Base-by-base conservation (phyloP, 1,140 invertebrate genomes). In the Lamellibrachia luymesi region DNA sequence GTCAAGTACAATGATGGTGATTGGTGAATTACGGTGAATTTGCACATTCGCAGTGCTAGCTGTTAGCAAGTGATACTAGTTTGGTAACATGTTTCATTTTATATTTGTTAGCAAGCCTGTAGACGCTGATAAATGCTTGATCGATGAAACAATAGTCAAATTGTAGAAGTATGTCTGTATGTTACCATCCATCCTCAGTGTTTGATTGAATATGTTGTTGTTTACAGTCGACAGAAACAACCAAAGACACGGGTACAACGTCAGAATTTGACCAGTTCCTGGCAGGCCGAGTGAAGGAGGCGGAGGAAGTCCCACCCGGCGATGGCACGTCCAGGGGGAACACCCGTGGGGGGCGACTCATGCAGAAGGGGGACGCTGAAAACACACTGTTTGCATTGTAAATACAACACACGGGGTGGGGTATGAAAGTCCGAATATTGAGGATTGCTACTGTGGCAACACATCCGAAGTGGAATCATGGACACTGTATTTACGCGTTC, bases 191-290 rank as follows among this genome's bases (percentile, higher is more conserved):
- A 38, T 38, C n/a, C n/a, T n/a, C 51, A 52, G 51, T 52, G 51
- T 52, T 6, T 80, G 2, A 80, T 80, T 22, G 13, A 22, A 7
- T 56, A 22, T 80, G 13, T 80, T 80, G 64, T 22, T 80, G 7
- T 17, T 80, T 80, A 4, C 64, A 80, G 64, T 4, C 17, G 64
- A 8, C 64, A 80, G 64, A 80, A 6, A 80, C 64, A 17, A 22
- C 5, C 13, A 10, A 17, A 80, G 64, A 80, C 2, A 80, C 64
- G 4, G 64, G 64, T 17, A 80, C 64, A 22, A 80, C 64, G 13
- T 80, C 64, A 94, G 98, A 99, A 96, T 99, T 99, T 96, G 98
- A 99, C 95, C 97, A 98, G 95, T 99, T 99, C 96, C 97, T 99
- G 51, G 98, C 98, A 1, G 98, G 98, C 95, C 96, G 98, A 94